Evolutionary conservation across 2,113 vertebrate species (phyloP), one percentile per base, ranked within the genome.

Genomic region (Mixornis gularis): DNA sequence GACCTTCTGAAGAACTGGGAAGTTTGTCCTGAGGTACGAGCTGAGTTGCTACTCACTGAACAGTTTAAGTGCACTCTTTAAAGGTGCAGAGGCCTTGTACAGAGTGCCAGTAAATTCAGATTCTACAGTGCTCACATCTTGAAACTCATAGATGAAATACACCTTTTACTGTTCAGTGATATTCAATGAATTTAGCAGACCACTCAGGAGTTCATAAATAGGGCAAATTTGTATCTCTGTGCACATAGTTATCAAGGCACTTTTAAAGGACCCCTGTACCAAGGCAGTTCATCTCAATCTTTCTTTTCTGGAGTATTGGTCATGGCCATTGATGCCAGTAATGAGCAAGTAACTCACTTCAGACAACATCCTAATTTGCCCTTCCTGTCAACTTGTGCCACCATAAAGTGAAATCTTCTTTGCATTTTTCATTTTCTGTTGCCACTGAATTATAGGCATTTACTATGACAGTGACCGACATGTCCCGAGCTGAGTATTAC

Each of bases 251-350:
- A 34, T 9, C 10, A 3, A 41, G 48, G 21, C 55, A 55, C 34
- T 69, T 69, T 32, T 20, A 74, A 53, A 68, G 10, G 6, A 18
- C 20, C 17, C 34, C 34, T 48, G 34, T 48, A 27, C 30, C 27
- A 49, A 62, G 34, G 34, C 36, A 78, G 40, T 34, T 55, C 32
- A 66, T 55, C 32, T 79, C 64, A 70, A 22, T 51, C 48, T 10
- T 2, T 12, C 24, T 55, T 66, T 30, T 81, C n/a, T 40, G 71
- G 44, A 27, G 10, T 17, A n/a, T 36, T 0, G 0, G 29, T 56
- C 46, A 19, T 8, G 1, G 30, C 62, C 22, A 17, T 29, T 68
- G 40, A 26, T 79, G 58, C 24, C 78, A 68, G 5, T 40, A 74
- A 8, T 46, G 53, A 85, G n/a, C 40, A 91, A 79, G n/a, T 79